Base-by-base conservation (phyloP, 2,888 invertebrate genomes). In the Chrysolina americana region DNA sequence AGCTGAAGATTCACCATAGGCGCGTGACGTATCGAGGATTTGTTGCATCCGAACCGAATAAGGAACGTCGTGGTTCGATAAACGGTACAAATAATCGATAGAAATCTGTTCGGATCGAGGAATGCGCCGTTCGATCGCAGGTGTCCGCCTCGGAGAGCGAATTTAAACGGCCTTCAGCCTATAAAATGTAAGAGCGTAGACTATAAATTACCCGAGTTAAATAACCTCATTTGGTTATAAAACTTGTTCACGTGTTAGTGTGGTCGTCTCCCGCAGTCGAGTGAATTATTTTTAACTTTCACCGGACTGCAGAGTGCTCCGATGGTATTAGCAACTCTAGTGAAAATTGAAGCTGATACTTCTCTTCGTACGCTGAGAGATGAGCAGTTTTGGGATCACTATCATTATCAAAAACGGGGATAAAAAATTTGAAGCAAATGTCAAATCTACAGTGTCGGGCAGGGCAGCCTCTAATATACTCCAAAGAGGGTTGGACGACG, bases 91-190 rank as follows among this genome's bases (percentile, higher is more conserved):
- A 77, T 76, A 76, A 79, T 75, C 74, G 75, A 78, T 79, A 77
- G 78, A 78, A 73, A 78, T 78, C 76, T 76, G 74, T 78, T 62
- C 23, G 21, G 47, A 66, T 48, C 48, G 66, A 66, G 62, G 62
- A 66, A 66, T 72, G 66, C 66, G 48, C 48, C 48, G 65, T 59
- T 21, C 41, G 41, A 56, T 17, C 8, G 81, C 82, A 83, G 82
- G 81, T 83, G 82, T 81, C 77, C 77, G 80, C 71, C 75, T 75
- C 74, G 75, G 75, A 80, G 80, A 82, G 80, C 78, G 80, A 81
- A 83, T 83, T 83, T 80, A 77, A 81, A 83, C 81, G 83, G 78
- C 83, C 83, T 83, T 83, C 83, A 82, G 79, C 81, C 65, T 79
- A 83, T 83, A 82, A 83, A 82, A 82, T 77, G 76, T 79, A 76